Evolutionary conservation across 2,888 invertebrate species (phyloP).

Genomic region (Drosophila emarginata): DNA sequence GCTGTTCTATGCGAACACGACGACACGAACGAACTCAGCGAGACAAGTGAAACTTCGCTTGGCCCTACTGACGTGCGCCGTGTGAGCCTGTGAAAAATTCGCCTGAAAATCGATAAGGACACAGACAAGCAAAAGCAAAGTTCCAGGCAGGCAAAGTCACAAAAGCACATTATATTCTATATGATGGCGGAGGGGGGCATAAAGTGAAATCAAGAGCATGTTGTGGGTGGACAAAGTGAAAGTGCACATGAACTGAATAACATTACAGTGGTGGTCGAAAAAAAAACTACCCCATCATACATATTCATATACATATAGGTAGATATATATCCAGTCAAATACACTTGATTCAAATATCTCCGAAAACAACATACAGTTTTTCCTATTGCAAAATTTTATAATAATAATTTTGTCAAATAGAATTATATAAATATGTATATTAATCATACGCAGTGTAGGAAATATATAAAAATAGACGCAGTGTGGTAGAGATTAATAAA

Average conservation of each 20-base stretch:
- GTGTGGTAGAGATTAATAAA: no score
- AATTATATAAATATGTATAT: no score
- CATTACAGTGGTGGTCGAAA: constrained; percentile 37
- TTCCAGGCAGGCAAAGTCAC: constrained; percentile 64
- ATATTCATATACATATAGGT: no score
- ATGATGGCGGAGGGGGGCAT: constrained; percentile 27
- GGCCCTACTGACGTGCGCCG: constrained; percentile 67
- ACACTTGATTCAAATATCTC: no score
- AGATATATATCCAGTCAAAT: no score
- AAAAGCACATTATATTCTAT: constrained; percentile 58
- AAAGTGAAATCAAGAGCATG: constrained; percentile 52
- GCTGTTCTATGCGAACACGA: constrained; percentile 55
- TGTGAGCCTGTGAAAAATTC: constrained; percentile 72
- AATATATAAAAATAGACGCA: not conserved
- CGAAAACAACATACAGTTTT: no score
- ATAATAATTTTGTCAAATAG: no score
- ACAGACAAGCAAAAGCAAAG: constrained; percentile 56
- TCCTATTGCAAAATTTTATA: no score
- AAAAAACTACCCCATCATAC: constrained; percentile 3
- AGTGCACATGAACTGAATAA: constrained; percentile 68
- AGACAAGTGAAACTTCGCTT: constrained; percentile 73
- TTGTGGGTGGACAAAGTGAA: constrained; percentile 52
- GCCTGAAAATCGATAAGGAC: constrained; percentile 79
- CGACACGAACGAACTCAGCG: constrained; percentile 78
- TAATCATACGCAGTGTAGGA: no score